A percentile compares a stretch with the other conserved stretches of the same genome.
phyloP scores from a whole-genome alignment of 2,888 invertebrate genomes.

The Melinaea menophilus region DNA sequence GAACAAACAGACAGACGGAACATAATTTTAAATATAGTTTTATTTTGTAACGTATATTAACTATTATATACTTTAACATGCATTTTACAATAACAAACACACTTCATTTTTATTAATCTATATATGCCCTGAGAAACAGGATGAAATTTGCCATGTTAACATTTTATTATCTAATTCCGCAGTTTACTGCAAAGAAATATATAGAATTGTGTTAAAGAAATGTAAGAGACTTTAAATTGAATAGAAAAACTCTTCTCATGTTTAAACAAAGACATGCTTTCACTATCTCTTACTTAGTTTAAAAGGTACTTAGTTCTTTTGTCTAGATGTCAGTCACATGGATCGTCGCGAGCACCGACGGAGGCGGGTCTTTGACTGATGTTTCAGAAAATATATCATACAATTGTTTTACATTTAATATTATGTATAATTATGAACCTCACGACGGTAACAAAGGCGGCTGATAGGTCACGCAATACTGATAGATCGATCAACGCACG shows the following conservation, averaged over 20 bases:
- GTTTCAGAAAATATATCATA: conserved; percentile 14
- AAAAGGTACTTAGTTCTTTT: background rate
- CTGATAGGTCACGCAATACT: conserved; percentile 60
- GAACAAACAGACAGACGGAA: background rate
- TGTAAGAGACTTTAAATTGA: too few species aligned
- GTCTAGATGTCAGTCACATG: conserved; percentile 15
- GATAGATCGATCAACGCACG: conserved; percentile 53
- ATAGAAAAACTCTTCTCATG: too few species aligned
- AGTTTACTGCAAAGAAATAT: too few species aligned
- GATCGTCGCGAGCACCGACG: conserved; percentile 11
- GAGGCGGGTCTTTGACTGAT: conserved; percentile 18
- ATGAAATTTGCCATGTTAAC: too few species aligned
- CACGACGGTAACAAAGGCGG: conserved; percentile 53
- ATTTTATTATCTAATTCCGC: too few species aligned
- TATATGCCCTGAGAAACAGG: too few species aligned
- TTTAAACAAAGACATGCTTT: too few species aligned
- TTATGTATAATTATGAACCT: conserved; percentile 55
- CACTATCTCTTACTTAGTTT: background rate
- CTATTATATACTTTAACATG: background rate
- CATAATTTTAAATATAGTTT: too few species aligned
- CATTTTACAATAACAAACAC: too few species aligned
- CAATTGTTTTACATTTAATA: conserved; percentile 29
- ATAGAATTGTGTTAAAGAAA: too few species aligned
- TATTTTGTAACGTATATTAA: background rate
- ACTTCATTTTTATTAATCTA: too few species aligned